Conservation (phyloP, 2,113 vertebrate genomes). For the Gadus chalcogrammus region DNA sequence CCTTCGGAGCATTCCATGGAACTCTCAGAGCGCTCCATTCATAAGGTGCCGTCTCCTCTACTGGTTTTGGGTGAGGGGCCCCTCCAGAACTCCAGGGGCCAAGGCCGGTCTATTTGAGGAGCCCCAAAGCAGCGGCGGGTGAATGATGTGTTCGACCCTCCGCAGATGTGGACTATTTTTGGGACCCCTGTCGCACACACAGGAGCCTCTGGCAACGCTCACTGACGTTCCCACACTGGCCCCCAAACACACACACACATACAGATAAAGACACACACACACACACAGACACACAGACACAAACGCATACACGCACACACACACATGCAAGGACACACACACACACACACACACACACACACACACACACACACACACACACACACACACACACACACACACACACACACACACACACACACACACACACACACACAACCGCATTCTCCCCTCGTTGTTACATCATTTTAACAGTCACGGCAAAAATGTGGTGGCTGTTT, state of each 20-base stretch:
- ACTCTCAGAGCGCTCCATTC: slow-evolving; percentile 42
- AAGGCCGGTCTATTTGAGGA: slow-evolving; percentile 25
- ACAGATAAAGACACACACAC: too few species aligned
- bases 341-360: slow-evolving; percentile 9
- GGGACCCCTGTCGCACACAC: slow-evolving; percentile 8
- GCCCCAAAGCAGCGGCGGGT: slow-evolving; percentile 27
- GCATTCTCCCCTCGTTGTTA: background rate
- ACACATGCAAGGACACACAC: slow-evolving; percentile 14
- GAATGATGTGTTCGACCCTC: slow-evolving; percentile 29
- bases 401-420: background rate
- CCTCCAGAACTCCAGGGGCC: slow-evolving; percentile 23
- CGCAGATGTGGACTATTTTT: slow-evolving; percentile 44
- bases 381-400: slow-evolving; percentile 3
- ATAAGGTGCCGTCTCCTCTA: slow-evolving; percentile 15
- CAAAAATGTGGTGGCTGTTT: background rate
- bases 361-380: slow-evolving; percentile 8
- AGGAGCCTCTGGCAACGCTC: slow-evolving; percentile 35
- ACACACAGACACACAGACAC: too few species aligned
- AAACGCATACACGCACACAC: slow-evolving; percentile 6
- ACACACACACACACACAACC: too few species aligned
- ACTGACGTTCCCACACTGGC: slow-evolving; percentile 39
- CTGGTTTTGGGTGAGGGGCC: slow-evolving; percentile 1
- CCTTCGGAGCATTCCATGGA: background rate
- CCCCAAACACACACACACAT: too few species aligned
- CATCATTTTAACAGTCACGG: background rate